Percentiles rank a stretch among this genome's conserved stretches.
These are phyloP conservation scores for Ennomos erosarius DNA, from an alignment of 2,888 invertebrate species.

Conservation along the genomic window DNA sequence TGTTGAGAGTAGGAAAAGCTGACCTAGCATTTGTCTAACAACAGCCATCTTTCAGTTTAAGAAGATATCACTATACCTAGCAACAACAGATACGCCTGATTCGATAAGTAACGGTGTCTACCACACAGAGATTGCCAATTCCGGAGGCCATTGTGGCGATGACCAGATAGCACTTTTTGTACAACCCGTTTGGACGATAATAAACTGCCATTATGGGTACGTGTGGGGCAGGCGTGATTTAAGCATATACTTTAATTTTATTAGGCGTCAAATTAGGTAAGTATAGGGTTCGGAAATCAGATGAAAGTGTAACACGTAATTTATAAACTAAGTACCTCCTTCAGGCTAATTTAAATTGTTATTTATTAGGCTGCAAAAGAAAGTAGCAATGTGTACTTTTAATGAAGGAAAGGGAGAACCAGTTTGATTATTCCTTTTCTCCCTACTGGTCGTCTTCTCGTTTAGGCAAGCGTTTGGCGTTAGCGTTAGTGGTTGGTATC, in stretches of 20 bases:
- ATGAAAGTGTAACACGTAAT: slow-evolving; percentile 6
- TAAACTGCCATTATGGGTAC: neutral
- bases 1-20: too few relatives aligned
- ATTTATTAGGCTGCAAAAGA: slow-evolving; percentile 1
- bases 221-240: neutral
- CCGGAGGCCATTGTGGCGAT: slow-evolving; percentile 45
- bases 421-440: too few relatives aligned
- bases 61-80: neutral
- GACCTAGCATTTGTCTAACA: too few relatives aligned
- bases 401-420: too few relatives aligned
- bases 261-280: too few relatives aligned
- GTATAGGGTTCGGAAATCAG: slow-evolving; percentile 8
- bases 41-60: neutral
- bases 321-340: neutral
- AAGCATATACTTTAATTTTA: too few relatives aligned
- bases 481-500: too few relatives aligned
- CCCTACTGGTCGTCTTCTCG: too few relatives aligned
- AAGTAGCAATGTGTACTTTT: too few relatives aligned
- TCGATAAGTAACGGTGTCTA: slow-evolving; percentile 45
- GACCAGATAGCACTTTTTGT: slow-evolving; percentile 32
- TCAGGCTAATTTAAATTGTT: neutral
- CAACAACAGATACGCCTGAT: slow-evolving; percentile 8
- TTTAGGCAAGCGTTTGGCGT: too few relatives aligned
- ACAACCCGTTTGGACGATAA: neutral
- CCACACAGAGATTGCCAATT: slow-evolving; percentile 55